A percentile compares a stretch with the other conserved stretches of the same genome.
These are phyloP conservation scores for Atrina japonica DNA, from an alignment of 2,888 invertebrate genomes.

Conservation along the genomic window DNA sequence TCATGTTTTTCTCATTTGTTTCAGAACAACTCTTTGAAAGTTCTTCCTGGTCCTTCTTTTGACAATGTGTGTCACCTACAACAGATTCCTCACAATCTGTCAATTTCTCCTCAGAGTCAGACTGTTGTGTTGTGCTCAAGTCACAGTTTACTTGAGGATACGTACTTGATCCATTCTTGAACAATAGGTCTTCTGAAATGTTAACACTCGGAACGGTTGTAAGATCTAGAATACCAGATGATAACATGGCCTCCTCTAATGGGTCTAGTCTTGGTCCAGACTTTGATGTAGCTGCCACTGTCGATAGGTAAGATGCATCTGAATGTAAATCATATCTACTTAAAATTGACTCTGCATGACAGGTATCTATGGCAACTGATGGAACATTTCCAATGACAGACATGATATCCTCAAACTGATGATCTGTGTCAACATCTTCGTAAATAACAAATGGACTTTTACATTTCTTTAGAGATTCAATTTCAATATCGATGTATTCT, in stretches of 20 bases:
- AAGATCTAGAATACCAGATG: constrained; percentile 25
- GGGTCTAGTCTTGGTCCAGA: background rate
- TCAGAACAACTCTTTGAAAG: too few species aligned
- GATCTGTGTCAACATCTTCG: constrained; percentile 18
- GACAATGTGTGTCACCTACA: too few species aligned
- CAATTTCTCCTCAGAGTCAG: too few species aligned
- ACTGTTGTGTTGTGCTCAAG: too few species aligned
- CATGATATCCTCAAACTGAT: constrained; percentile 24
- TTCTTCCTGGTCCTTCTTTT: too few species aligned
- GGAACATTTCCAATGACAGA: constrained; percentile 8
- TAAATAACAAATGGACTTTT: constrained; percentile 16
- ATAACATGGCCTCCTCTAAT: constrained; percentile 25
- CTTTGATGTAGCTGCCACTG: background rate
- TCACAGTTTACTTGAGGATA: too few species aligned
- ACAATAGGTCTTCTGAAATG: too few species aligned
- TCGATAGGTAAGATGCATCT: constrained; percentile 1
- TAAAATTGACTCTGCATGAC: background rate
- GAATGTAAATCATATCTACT: constrained; percentile 4
- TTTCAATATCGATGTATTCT: background rate
- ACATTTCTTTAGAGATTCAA: background rate
- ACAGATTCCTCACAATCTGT: too few species aligned
- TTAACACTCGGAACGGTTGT: too few species aligned
- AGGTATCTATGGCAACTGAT: background rate
- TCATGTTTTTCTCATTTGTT: too few species aligned
- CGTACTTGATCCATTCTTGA: too few species aligned